phyloP scores from a whole-genome alignment of 2,888 invertebrate species.

The Hirtodrosophila cameraria region DNA sequence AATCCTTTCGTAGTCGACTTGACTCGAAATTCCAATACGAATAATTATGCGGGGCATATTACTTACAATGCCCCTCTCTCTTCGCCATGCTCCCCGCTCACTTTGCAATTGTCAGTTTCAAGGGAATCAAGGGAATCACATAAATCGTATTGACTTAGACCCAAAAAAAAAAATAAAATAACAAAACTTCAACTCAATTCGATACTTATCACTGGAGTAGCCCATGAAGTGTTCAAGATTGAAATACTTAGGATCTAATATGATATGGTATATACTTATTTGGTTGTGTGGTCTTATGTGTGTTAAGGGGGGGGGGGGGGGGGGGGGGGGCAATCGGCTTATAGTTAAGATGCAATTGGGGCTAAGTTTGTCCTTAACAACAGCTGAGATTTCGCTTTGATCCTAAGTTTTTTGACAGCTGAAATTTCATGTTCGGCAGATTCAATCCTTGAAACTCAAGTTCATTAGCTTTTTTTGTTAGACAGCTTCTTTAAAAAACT shows the following conservation, averaged over 20 bases:
- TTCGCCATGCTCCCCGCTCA: neutral
- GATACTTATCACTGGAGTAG: constrained; percentile 59
- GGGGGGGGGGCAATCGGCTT: constrained; percentile 22
- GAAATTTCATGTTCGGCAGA: too few relatives aligned
- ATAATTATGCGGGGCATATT: constrained; percentile 67
- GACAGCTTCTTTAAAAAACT: too few relatives aligned
- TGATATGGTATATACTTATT: neutral
- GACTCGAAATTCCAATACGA: neutral
- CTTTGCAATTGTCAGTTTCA: constrained; percentile 58
- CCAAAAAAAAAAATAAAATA: too few relatives aligned
- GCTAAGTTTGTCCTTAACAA: neutral
- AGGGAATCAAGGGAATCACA: constrained; percentile 64
- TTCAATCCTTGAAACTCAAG: too few relatives aligned
- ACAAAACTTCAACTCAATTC: constrained; percentile 25
- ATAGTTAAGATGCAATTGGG: constrained; percentile 6
- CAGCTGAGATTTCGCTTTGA: neutral
- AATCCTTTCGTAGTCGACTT: constrained; percentile 57
- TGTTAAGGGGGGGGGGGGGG: constrained; percentile 4
- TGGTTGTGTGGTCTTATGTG: constrained; percentile 47
- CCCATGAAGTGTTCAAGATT: constrained; percentile 6
- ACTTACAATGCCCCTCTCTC: constrained; percentile 26
- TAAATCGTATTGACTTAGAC: constrained; percentile 63
- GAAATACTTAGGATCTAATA: constrained; percentile 16
- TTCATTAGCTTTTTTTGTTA: too few relatives aligned
- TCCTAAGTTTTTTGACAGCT: neutral